Percentiles rank a stretch among this genome's conserved stretches.
Conservation (phyloP, 2,888 invertebrate species). For the Drosophila infuscata region DNA sequence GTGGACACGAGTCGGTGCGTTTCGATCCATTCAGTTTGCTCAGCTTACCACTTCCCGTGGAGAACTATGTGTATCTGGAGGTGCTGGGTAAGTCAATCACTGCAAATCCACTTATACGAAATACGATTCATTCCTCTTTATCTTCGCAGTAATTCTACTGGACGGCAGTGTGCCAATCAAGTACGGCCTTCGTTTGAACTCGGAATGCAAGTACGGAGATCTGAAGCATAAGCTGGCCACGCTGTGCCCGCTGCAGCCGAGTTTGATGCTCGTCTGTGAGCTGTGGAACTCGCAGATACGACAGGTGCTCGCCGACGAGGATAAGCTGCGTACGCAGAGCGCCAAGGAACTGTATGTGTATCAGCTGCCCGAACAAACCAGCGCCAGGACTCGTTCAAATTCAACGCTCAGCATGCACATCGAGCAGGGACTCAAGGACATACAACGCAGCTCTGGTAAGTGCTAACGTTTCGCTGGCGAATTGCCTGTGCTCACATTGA, state of each 20-base stretch:
- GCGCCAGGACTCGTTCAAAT: slow-evolving; percentile 81
- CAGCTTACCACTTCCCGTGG: slow-evolving; percentile 95
- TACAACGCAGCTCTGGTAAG: slow-evolving; percentile 84
- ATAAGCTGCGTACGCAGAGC: slow-evolving; percentile 86
- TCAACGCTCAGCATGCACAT: slow-evolving; percentile 83
- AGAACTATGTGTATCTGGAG: slow-evolving; percentile 92
- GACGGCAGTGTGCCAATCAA: slow-evolving; percentile 94
- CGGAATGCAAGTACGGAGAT: slow-evolving; percentile 92
- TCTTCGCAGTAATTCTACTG: slow-evolving; percentile 88
- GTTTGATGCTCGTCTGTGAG: slow-evolving; percentile 90
- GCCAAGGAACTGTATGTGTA: slow-evolving; percentile 89
- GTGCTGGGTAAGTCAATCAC: slow-evolving; percentile 87
- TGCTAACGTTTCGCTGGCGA: rapidly evolving
- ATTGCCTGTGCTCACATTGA: not conserved
- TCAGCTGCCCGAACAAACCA: slow-evolving; percentile 87
- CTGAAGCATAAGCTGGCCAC: slow-evolving; percentile 90
- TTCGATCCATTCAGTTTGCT: slow-evolving; percentile 97
- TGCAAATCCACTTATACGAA: no score
- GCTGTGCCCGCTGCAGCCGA: slow-evolving; percentile 87
- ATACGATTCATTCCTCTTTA: not conserved
- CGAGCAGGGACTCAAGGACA: slow-evolving; percentile 85
- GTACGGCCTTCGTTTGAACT: slow-evolving; percentile 93
- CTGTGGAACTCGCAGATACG: slow-evolving; percentile 90
- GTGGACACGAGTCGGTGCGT: slow-evolving; percentile 93
- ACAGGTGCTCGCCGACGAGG: slow-evolving; percentile 86